phyloP scores from a whole-genome alignment of 2,113 vertebrate species.

The Pipra filicauda region DNA sequence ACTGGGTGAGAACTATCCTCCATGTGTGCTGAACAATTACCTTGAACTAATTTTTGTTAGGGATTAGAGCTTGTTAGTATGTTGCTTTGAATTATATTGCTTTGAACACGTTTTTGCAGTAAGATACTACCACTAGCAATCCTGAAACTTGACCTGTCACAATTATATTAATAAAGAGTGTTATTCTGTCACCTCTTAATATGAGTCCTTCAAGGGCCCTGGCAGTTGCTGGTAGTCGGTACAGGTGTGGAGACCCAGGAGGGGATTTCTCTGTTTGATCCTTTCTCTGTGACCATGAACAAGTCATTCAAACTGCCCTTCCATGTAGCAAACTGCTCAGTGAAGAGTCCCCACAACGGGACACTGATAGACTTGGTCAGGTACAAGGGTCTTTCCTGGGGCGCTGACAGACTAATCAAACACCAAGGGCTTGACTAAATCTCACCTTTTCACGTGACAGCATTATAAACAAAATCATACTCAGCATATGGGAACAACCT shows the following conservation, averaged over 20 bases:
- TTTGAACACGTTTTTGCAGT: not conserved
- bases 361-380: not conserved
- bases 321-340: not conserved
- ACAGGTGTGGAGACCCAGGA: not conserved
- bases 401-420: not conserved
- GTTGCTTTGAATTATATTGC: not conserved
- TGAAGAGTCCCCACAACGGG: not conserved
- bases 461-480: not conserved
- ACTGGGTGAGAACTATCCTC: not conserved
- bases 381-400: not conserved
- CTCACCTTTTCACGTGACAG: not conserved
- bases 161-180: not conserved
- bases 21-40: not conserved
- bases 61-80: not conserved
- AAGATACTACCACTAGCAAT: not conserved
- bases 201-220: accelerated
- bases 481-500: not conserved
- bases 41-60: not conserved
- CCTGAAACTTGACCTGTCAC: not conserved
- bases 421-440: not conserved
- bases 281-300: not conserved
- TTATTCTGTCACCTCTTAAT: not conserved
- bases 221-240: not conserved
- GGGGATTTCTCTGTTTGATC: not conserved
- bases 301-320: not conserved